These are phyloP conservation scores for Megathymus violae DNA, from an alignment of 1,140 invertebrate species.

Conservation along the genomic window DNA sequence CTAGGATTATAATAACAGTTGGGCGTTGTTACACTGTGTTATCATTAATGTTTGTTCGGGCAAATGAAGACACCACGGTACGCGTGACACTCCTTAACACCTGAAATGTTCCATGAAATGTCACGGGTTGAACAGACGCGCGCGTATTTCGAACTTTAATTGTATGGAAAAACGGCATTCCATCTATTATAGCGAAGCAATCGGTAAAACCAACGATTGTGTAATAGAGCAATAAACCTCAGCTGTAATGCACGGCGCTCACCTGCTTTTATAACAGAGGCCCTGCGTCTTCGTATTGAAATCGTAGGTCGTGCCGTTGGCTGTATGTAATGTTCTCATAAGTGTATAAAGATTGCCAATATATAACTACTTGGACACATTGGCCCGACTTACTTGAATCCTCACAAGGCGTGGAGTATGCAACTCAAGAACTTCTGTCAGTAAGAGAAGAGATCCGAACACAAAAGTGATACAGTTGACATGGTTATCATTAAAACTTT, in stretches of 20 bases:
- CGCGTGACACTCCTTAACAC: slow-evolving; percentile 9
- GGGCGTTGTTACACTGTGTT: too few species aligned
- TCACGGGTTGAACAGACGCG: slow-evolving; percentile 19
- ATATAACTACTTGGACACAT: too few species aligned
- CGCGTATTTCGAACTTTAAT: slow-evolving; percentile 26
- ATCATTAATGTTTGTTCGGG: too few species aligned
- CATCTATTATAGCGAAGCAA: slow-evolving; percentile 41
- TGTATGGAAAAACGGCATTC: slow-evolving; percentile 45
- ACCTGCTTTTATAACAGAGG: slow-evolving; percentile 15
- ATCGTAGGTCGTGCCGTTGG: slow-evolving; percentile 9
- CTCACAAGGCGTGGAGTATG: too few species aligned
- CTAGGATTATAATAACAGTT: too few species aligned
- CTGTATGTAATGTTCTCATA: too few species aligned
- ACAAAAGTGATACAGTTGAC: too few species aligned
- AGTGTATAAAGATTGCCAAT: too few species aligned
- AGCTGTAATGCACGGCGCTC: slow-evolving; percentile 39
- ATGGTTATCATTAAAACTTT: too few species aligned
- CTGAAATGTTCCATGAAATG: slow-evolving; percentile 30
- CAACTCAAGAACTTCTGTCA: too few species aligned
- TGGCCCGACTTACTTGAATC: too few species aligned
- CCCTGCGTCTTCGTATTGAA: not conserved
- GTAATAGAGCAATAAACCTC: slow-evolving; percentile 66
- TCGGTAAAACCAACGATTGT: slow-evolving; percentile 59
- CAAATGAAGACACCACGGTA: not conserved
- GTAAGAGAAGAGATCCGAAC: too few species aligned